phyloP scores from a whole-genome alignment of 2,797 vertebrate species.

The Semotilus atromaculatus region DNA sequence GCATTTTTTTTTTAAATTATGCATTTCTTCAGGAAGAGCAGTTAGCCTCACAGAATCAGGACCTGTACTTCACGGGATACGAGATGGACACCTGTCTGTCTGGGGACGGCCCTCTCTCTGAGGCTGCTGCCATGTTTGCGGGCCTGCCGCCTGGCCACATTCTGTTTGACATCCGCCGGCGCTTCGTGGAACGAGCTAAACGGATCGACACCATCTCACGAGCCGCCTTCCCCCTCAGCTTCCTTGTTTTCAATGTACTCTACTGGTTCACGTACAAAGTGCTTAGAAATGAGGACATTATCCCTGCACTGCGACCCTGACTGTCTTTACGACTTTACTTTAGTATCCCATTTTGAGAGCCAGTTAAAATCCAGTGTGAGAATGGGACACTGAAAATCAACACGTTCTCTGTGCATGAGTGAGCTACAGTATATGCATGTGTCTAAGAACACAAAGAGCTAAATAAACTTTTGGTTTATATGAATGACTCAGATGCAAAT shows the following conservation, averaged over 20 bases:
- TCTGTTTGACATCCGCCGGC: constrained; percentile 81
- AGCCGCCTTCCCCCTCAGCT: constrained; percentile 91
- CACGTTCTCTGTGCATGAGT: neutral
- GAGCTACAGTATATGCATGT: constrained; percentile 9
- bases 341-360: neutral
- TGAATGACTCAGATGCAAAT: neutral
- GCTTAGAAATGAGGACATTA: constrained; percentile 84
- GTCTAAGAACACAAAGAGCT: neutral
- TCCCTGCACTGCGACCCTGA: constrained; percentile 71
- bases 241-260: constrained; percentile 93
- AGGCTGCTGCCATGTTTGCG: constrained; percentile 79
- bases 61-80: constrained; percentile 83
- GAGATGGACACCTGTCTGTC: constrained; percentile 80
- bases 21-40: constrained; percentile 82
- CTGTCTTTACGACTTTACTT: neutral
- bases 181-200: constrained; percentile 87
- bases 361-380: neutral
- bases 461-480: neutral
- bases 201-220: constrained; percentile 92
- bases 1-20: too few species aligned
- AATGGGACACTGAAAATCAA: constrained; percentile 1
- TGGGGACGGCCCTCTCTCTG: constrained; percentile 75
- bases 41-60: constrained; percentile 79
- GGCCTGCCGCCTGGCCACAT: constrained; percentile 76
- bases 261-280: constrained; percentile 97